Evolutionary conservation across 2,888 invertebrate species (phyloP).

Genomic region (Epiblema foenella): DNA sequence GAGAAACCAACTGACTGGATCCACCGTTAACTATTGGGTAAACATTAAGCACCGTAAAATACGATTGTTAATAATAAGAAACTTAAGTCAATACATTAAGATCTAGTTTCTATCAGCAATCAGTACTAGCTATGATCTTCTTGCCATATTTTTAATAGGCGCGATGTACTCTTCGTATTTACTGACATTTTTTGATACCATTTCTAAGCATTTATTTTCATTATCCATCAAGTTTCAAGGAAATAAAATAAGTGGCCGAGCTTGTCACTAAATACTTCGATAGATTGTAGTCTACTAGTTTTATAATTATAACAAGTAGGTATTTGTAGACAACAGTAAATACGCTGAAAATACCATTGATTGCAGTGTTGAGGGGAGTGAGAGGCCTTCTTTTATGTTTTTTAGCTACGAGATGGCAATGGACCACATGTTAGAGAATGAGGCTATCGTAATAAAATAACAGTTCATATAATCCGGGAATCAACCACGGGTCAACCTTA

Average conservation of each 20-base stretch:
- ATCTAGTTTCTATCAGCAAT: background rate
- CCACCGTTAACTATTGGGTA: constrained; percentile 4
- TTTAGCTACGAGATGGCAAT: background rate
- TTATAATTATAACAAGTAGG: background rate
- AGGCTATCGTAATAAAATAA: background rate
- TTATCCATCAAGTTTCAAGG: background rate
- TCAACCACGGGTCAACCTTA: constrained; percentile 19
- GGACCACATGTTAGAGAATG: background rate
- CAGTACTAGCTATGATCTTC: background rate
- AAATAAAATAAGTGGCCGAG: background rate
- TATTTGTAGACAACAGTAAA: background rate
- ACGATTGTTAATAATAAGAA: background rate
- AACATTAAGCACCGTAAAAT: constrained; percentile 6
- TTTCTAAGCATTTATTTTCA: background rate
- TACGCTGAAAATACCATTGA: background rate
- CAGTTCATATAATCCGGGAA: background rate
- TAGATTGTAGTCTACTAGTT: too few relatives aligned
- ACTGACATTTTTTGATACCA: background rate
- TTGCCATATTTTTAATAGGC: background rate
- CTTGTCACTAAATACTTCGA: background rate
- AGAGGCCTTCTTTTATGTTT: background rate
- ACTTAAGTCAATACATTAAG: background rate
- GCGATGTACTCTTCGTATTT: background rate
- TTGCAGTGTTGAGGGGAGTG: background rate
- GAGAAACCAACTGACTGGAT: background rate